These are phyloP conservation scores for Arbacia lixula DNA, from an alignment of 53 echinoderm and acorn worm genomes.

Conservation along the genomic window DNA sequence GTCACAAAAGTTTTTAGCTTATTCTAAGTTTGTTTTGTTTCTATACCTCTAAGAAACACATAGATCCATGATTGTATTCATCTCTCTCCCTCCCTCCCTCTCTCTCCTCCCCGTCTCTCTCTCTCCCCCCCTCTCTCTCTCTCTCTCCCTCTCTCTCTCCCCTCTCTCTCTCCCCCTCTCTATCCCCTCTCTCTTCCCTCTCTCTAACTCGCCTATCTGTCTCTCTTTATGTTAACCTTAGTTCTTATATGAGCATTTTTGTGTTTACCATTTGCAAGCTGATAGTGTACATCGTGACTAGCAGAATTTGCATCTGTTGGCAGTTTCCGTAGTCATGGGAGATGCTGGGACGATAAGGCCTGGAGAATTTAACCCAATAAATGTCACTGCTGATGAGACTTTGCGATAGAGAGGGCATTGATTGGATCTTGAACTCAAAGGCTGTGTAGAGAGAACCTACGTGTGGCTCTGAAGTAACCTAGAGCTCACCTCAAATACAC, in stretches of 20 bases:
- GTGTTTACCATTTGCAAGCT: too few relatives aligned
- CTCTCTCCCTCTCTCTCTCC: background rate
- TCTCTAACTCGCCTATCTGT: background rate
- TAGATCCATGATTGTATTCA: too few relatives aligned
- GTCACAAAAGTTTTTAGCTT: too few relatives aligned
- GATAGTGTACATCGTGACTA: conserved; percentile 11
- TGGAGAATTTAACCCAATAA: conserved; percentile 1
- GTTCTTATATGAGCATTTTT: too few relatives aligned
- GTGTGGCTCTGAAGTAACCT: too few relatives aligned
- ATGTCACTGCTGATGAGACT: conserved; percentile 6
- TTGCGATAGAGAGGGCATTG: conserved; percentile 6
- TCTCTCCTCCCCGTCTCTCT: background rate
- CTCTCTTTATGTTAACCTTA: background rate
- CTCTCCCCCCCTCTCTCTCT: background rate
- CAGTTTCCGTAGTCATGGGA: conserved; percentile 2
- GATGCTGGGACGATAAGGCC: background rate
- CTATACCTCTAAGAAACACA: too few relatives aligned
- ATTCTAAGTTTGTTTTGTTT: too few relatives aligned
- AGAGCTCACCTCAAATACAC: too few relatives aligned
- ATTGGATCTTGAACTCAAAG: too few relatives aligned
- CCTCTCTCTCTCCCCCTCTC: background rate
- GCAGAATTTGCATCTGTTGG: conserved; percentile 11
- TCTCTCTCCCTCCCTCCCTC: too few relatives aligned
- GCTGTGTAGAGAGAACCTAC: too few relatives aligned
- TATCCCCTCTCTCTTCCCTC: background rate